Percentiles rank a stretch among this genome's conserved stretches.
These are phyloP conservation scores for Lasioglossum morio DNA, from an alignment of 2,888 invertebrate genomes.

Conservation along the genomic window DNA sequence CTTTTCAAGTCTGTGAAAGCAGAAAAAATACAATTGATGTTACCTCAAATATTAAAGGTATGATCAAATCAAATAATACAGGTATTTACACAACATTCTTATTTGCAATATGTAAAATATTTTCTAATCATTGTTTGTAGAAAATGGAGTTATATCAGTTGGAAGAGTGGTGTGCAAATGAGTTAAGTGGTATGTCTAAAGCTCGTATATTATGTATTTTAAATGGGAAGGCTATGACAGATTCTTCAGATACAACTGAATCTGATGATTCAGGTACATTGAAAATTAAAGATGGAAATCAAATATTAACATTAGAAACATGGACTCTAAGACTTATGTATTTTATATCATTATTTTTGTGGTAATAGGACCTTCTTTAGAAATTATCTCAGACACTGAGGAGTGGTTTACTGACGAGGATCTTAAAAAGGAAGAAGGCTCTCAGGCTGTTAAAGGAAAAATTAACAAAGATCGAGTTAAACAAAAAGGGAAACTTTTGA, in stretches of 20 bases:
- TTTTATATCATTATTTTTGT: slow-evolving; percentile 14
- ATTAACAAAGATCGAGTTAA: slow-evolving; percentile 68
- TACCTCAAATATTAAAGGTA: slow-evolving; percentile 82
- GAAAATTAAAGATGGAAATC: background rate
- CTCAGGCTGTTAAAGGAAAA: slow-evolving; percentile 64
- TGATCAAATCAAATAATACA: background rate
- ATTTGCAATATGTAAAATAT: background rate
- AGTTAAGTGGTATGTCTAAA: slow-evolving; percentile 83
- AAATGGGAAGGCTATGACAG: slow-evolving; percentile 79
- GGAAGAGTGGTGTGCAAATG: slow-evolving; percentile 81
- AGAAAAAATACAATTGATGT: slow-evolving; percentile 83
- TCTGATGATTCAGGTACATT: slow-evolving; percentile 80
- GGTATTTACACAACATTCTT: background rate
- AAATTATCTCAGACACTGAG: slow-evolving; percentile 83
- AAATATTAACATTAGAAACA: background rate
- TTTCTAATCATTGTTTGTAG: slow-evolving; percentile 63
- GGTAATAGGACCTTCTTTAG: slow-evolving; percentile 80
- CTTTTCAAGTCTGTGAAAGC: slow-evolving; percentile 82
- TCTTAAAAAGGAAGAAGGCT: slow-evolving; percentile 74
- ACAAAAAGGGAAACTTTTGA: slow-evolving; percentile 65
- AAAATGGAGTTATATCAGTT: slow-evolving; percentile 80
- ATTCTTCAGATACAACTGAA: slow-evolving; percentile 83
- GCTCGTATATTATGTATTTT: slow-evolving; percentile 79
- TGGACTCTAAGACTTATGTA: background rate
- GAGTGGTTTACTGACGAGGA: slow-evolving; percentile 81